Conservation (phyloP, 2,888 invertebrate species). For the Eumerus sabulonum region DNA sequence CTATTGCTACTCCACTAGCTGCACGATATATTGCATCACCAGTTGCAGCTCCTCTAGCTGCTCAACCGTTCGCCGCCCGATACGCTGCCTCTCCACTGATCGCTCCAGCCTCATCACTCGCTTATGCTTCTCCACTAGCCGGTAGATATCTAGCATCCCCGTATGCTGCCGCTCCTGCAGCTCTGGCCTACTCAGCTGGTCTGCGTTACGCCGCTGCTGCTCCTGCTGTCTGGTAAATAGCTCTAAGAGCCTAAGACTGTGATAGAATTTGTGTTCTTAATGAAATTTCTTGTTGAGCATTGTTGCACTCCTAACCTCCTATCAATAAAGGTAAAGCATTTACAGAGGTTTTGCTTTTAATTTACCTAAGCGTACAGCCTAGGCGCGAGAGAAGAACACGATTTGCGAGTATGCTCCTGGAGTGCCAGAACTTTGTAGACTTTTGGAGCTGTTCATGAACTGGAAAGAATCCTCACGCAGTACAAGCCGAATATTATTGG, state of each 20-base stretch:
- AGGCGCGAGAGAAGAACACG: no score
- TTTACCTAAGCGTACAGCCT: no score
- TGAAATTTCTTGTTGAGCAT: no score
- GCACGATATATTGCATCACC: no score
- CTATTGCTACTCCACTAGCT: slow-evolving; percentile 74
- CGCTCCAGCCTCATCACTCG: slow-evolving; percentile 14
- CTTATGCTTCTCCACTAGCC: slow-evolving; percentile 28
- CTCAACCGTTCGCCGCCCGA: slow-evolving; percentile 29
- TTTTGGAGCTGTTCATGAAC: no score
- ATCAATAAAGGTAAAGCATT: no score
- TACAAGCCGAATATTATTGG: no score
- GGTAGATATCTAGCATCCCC: slow-evolving; percentile 66
- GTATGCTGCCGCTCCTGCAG: slow-evolving; percentile 53
- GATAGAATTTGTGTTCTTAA: slow-evolving; percentile 19
- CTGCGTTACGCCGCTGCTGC: slow-evolving; percentile 55
- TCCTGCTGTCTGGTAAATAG: slow-evolving; percentile 37
- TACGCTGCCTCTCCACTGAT: slow-evolving; percentile 26
- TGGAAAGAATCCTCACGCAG: no score
- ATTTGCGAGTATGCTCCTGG: no score
- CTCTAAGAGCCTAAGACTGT: slow-evolving; percentile 26
- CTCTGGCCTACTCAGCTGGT: slow-evolving; percentile 53
- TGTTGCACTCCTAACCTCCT: no score
- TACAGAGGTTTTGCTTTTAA: no score
- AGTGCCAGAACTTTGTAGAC: no score
- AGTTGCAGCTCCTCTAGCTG: slow-evolving; percentile 24